Conservation (phyloP, 2,888 invertebrate genomes). For the Lingula anatina region DNA sequence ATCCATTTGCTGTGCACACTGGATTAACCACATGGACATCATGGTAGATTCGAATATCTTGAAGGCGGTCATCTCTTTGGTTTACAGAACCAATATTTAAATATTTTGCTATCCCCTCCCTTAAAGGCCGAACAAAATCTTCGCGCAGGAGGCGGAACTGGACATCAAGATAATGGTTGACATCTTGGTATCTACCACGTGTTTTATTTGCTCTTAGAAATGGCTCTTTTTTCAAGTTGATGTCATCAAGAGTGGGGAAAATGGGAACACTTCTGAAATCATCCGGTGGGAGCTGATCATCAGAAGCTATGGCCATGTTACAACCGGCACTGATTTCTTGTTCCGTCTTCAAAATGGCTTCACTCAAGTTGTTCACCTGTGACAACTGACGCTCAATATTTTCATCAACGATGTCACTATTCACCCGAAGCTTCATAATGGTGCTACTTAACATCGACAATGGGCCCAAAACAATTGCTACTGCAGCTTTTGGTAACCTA, state of each 20-base stretch:
- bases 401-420: constrained; percentile 1
- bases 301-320: neutral
- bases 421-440: neutral
- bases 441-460: neutral
- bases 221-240: constrained; percentile 34
- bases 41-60: constrained; percentile 29
- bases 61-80: constrained; percentile 4
- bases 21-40: constrained; percentile 31
- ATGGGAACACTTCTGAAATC: constrained; percentile 48
- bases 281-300: constrained; percentile 48
- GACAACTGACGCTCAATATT: neutral
- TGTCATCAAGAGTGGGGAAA: constrained; percentile 43
- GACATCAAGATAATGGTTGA: constrained; percentile 69
- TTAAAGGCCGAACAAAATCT: constrained; percentile 72
- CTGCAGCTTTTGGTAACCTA: neutral
- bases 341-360: neutral
- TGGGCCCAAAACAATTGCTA: neutral
- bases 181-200: constrained; percentile 61
- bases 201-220: constrained; percentile 61
- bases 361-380: neutral
- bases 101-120: constrained; percentile 63
- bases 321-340: neutral
- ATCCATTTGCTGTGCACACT: constrained; percentile 21
- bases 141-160: constrained; percentile 75
- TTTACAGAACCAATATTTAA: constrained; percentile 20